phyloP scores from a whole-genome alignment of 2,113 vertebrate species.

The Falcunculus frontatus region DNA sequence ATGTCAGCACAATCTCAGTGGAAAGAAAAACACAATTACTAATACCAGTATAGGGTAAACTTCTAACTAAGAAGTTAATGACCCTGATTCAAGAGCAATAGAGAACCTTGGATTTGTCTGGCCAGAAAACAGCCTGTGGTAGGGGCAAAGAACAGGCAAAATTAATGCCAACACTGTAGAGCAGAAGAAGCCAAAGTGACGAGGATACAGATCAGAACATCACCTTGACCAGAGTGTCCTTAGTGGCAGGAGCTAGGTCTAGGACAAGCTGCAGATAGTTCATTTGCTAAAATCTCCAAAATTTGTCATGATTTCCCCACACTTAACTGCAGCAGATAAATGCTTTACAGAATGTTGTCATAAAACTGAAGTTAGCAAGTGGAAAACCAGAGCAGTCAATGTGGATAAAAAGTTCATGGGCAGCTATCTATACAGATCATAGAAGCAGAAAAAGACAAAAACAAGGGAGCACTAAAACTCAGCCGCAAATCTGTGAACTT shows the following conservation, averaged over 20 bases:
- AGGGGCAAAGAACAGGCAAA: not conserved
- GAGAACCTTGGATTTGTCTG: not conserved
- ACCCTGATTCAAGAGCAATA: not conserved
- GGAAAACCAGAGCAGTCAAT: not conserved
- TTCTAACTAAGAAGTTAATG: not conserved
- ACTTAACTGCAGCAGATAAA: not conserved
- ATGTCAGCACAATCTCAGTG: not conserved
- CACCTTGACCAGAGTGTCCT: not conserved
- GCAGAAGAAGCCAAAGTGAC: not conserved
- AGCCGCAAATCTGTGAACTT: not conserved
- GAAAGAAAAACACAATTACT: not conserved
- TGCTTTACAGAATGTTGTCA: not conserved
- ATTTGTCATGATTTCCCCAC: not conserved
- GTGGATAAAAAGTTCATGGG: not conserved
- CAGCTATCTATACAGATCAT: not conserved
- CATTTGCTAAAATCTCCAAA: not conserved
- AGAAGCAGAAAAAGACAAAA: not conserved
- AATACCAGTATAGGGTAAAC: not conserved
- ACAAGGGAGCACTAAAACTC: not conserved
- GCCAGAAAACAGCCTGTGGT: not conserved
- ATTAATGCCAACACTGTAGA: not conserved
- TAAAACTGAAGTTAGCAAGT: not conserved
- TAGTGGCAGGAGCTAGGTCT: not conserved
- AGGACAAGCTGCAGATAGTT: not conserved
- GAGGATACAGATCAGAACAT: not conserved